Conservation (phyloP, 2,797 vertebrate species). For the Acanthis flammea region DNA sequence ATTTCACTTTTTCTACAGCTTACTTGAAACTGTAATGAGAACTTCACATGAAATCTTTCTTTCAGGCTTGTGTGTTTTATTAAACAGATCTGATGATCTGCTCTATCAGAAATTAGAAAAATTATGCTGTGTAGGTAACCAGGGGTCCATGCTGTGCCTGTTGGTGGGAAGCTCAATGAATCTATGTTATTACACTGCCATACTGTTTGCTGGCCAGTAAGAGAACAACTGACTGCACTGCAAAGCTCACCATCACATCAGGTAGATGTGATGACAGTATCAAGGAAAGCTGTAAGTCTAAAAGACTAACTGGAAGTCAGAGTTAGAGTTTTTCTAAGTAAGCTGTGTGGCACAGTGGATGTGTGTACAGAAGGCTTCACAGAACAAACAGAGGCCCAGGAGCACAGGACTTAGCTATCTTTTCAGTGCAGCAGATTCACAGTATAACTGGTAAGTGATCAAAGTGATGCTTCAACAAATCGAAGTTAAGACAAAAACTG, state of each 20-base stretch:
- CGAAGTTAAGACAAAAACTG: background rate
- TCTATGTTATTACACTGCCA: background rate
- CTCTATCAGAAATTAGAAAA: background rate
- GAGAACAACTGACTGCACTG: background rate
- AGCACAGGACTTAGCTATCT: background rate
- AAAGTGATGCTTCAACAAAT: background rate
- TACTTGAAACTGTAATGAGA: background rate
- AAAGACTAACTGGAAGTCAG: background rate
- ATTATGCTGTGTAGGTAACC: background rate
- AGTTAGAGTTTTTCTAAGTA: background rate
- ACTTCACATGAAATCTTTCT: background rate
- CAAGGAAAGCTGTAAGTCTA: background rate
- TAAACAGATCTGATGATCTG: background rate
- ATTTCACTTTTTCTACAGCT: background rate
- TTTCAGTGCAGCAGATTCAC: background rate
- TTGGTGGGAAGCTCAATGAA: background rate
- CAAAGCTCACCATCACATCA: background rate
- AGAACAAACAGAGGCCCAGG: constrained; percentile 10
- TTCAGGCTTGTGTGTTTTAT: background rate
- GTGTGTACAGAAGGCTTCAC: background rate
- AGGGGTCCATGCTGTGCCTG: background rate
- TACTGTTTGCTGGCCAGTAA: background rate
- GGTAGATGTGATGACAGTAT: background rate
- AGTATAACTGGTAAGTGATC: background rate
- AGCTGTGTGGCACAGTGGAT: background rate